Percentiles rank a stretch among this genome's conserved stretches.
Evolutionary conservation across 2,113 vertebrate genomes (phyloP).

Genomic region (Capra hircus): DNA sequence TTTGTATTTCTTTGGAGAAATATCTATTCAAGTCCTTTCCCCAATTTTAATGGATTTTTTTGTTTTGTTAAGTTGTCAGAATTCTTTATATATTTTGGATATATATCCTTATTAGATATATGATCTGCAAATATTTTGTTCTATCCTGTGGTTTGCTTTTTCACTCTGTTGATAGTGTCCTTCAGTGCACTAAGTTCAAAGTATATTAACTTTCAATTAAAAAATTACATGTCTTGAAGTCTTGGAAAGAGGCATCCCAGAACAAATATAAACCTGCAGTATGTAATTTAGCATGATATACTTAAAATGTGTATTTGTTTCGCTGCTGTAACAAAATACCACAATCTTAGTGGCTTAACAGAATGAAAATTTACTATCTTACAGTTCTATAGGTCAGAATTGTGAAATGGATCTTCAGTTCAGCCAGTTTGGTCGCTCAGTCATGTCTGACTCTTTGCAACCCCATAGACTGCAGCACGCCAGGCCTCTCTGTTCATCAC

Average conservation of each 20-base stretch:
- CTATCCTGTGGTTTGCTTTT: neutral
- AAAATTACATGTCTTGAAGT: neutral
- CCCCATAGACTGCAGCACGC: neutral
- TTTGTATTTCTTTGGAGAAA: neutral
- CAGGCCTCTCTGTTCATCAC: neutral
- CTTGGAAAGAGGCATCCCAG: neutral
- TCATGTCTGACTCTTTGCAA: neutral
- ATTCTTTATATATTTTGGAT: neutral
- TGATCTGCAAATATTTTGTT: constrained; percentile 15
- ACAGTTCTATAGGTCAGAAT: neutral
- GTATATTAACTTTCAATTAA: neutral
- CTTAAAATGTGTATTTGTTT: neutral
- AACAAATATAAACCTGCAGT: neutral
- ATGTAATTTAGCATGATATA: neutral
- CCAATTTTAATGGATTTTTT: neutral
- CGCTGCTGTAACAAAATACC: neutral
- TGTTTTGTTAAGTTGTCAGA: neutral
- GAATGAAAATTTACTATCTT: neutral
- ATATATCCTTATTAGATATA: neutral
- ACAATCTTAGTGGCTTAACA: neutral
- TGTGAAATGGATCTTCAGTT: neutral
- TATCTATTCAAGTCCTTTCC: neutral
- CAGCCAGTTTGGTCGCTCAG: neutral
- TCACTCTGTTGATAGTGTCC: neutral
- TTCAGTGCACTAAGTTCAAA: constrained; percentile 23